These are phyloP conservation scores for Andrena chrysosceles DNA, from an alignment of 2,888 invertebrate species.

Conservation along the genomic window DNA sequence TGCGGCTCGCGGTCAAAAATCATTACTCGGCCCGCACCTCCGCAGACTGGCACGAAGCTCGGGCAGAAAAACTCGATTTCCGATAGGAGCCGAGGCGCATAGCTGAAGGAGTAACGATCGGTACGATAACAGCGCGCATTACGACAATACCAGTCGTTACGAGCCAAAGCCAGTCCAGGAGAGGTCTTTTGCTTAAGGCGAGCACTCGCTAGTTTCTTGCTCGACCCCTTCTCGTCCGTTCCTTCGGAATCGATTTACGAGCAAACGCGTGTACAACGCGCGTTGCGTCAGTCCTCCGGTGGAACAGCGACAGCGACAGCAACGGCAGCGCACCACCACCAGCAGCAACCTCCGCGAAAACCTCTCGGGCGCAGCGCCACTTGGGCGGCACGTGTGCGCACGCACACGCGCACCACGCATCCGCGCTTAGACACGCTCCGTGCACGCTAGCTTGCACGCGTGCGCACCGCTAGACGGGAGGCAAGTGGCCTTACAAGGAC, in stretches of 20 bases:
- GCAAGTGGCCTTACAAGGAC: slow-evolving; percentile 85
- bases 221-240: slow-evolving; percentile 60
- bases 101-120: slow-evolving; percentile 62
- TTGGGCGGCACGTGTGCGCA: slow-evolving; percentile 55
- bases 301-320: slow-evolving; percentile 25
- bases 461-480: slow-evolving; percentile 71
- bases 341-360: slow-evolving; percentile 21
- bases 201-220: slow-evolving; percentile 66
- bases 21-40: not conserved
- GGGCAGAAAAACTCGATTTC: slow-evolving; percentile 29
- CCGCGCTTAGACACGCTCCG: slow-evolving; percentile 48
- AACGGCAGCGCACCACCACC: slow-evolving; percentile 24
- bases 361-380: slow-evolving; percentile 38
- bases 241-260: slow-evolving; percentile 77
- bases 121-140: slow-evolving; percentile 68
- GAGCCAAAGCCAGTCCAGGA: slow-evolving; percentile 54
- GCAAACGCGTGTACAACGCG: slow-evolving; percentile 64
- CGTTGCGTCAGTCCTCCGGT: slow-evolving; percentile 68
- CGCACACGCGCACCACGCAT: slow-evolving; percentile 33
- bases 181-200: slow-evolving; percentile 70
- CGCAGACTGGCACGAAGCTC: slow-evolving; percentile 6
- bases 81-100: slow-evolving; percentile 27
- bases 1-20: slow-evolving; percentile 8
- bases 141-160: slow-evolving; percentile 72
- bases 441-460: slow-evolving; percentile 57